Evolutionary conservation across 2,888 invertebrate genomes (phyloP).

Genomic region (Chymomyza procnemis): DNA sequence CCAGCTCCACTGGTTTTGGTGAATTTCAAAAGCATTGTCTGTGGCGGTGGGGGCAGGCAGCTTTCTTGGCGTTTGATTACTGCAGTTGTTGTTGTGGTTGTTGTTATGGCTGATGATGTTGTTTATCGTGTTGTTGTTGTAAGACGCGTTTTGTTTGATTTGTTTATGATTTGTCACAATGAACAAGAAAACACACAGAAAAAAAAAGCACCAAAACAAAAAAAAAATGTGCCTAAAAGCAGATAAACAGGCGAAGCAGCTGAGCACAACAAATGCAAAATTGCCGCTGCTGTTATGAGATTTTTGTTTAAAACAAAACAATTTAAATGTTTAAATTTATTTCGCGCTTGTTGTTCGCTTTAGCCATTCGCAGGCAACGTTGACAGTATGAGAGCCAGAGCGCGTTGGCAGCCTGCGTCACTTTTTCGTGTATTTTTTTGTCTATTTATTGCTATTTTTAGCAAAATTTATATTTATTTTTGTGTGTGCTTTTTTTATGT

Average conservation of each 20-base stretch:
- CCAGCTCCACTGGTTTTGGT: conserved; percentile 70
- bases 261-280: background rate
- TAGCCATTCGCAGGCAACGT: background rate
- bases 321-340: background rate
- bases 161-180: conserved; percentile 8
- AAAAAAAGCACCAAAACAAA: too few species aligned
- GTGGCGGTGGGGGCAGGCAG: too few species aligned
- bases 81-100: conserved; percentile 21
- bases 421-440: conserved; percentile 12
- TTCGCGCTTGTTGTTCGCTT: background rate
- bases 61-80: background rate
- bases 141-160: conserved; percentile 9
- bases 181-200: conserved; percentile 13
- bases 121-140: conserved; percentile 7
- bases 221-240: conserved; percentile 4
- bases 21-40: conserved; percentile 72
- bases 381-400: background rate
- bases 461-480: conserved; percentile 50
- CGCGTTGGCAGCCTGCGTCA: conserved; percentile 42
- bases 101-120: conserved; percentile 15
- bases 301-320: background rate
- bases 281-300: conserved; percentile 9
- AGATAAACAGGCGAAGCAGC: background rate
- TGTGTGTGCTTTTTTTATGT: too few species aligned
- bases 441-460: conserved; percentile 69